Base-by-base conservation (phyloP, 1,140 invertebrate genomes). In the Drosophila santomea region DNA sequence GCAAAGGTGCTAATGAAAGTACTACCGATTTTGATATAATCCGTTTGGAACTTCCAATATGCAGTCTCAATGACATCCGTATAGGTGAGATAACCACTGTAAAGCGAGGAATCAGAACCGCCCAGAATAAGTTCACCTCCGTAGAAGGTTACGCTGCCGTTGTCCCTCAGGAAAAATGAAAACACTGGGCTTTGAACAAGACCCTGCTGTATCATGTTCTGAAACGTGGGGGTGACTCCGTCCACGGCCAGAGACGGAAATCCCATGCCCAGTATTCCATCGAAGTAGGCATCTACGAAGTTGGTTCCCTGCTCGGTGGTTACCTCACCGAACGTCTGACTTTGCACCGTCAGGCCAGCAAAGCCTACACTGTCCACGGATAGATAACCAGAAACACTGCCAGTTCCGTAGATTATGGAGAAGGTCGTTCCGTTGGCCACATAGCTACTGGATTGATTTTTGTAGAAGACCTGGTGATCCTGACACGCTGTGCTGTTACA, bases 21-120 rank as follows among this genome's bases (percentile, higher is more conserved):
- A 0, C 93, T 93, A 28, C 93, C 93, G 57, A 97, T 92, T 47
- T 73, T 66, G n/a, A 97, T 90, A 28, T 93, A 94, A 81, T 98
- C 97, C 96, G 99, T 96, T 80, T 93, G 94, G 93, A 99, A 99
- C 94, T 99, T 97, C 99, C 99, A 99, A 93, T 99, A 99, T 35
- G 95, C 96, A 93, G 97, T 94, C 55, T 94, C 94, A 73, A 95
- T 95, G 0, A 99, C 97, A 44, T 96, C 94, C 43, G 98, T 94
- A 93, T 98, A 99, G 14, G 96, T 98, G 89, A 99, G 97, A 64
- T 97, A 94, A 17, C 98, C 98, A 0, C 8, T 93, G 93, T 98
- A 99, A 89, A 98, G 95, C 44, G 95, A 93, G 0, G 97, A 95
- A 94, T 99, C 98, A 23, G 96, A 97, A 14, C 98, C 98, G 67